These are phyloP conservation scores for Epinotia brunnichana DNA, from an alignment of 2,888 invertebrate genomes.

Conservation along the genomic window DNA sequence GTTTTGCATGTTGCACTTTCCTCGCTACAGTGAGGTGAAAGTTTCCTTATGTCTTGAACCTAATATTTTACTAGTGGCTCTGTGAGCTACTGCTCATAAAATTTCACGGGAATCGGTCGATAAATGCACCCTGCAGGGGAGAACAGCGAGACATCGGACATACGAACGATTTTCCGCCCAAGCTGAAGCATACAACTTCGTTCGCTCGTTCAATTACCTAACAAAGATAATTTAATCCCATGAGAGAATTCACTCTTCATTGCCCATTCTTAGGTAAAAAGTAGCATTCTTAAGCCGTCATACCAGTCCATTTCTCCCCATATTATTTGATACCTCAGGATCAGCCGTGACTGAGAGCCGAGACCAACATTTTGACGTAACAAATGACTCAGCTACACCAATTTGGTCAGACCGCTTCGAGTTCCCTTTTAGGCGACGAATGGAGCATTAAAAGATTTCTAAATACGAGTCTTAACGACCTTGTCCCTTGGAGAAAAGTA, in stretches of 20 bases:
- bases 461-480: slow-evolving; percentile 42
- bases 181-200: too few species aligned
- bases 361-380: slow-evolving; percentile 51
- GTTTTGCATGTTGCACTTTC: too few species aligned
- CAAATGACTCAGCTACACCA: slow-evolving; percentile 56
- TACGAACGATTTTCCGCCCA: too few species aligned
- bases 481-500: slow-evolving; percentile 41
- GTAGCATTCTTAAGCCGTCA: background rate
- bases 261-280: background rate
- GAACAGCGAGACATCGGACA: too few species aligned
- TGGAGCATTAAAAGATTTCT: slow-evolving; percentile 43
- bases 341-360: slow-evolving; percentile 20
- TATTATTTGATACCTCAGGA: background rate
- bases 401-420: slow-evolving; percentile 55
- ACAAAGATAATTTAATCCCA: background rate
- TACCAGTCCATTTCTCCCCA: slow-evolving; percentile 17
- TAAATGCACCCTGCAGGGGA: too few species aligned
- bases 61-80: too few species aligned
- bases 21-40: too few species aligned
- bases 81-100: too few species aligned
- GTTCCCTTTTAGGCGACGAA: slow-evolving; percentile 55
- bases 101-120: too few species aligned
- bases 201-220: too few species aligned
- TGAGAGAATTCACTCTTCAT: background rate
- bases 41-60: too few species aligned